Evolutionary conservation across 2,888 invertebrate species (phyloP).

Genomic region (Metallyticus violacea): DNA sequence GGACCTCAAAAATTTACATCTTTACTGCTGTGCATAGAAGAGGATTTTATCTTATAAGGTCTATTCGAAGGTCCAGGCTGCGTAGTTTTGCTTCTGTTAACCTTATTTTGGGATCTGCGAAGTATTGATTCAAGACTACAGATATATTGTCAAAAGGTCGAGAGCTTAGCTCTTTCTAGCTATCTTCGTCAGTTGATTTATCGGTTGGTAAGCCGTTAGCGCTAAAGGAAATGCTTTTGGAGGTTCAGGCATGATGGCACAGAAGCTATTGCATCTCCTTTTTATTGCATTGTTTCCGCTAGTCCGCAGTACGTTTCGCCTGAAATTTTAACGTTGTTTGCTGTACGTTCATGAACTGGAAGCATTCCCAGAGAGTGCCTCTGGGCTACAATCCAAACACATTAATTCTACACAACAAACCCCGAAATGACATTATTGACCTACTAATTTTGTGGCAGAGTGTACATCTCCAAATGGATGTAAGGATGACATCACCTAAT

Average conservation of each 20-base stretch:
- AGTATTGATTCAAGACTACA: no score
- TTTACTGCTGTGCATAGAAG: no score
- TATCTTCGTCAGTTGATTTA: not conserved
- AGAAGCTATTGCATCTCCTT: not conserved
- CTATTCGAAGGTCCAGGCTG: no score
- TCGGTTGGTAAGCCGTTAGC: not conserved
- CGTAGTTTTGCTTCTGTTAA: no score
- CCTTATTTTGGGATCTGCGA: no score
- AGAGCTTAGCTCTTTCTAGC: not conserved
- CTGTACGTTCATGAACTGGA: not conserved
- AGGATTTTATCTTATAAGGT: no score
- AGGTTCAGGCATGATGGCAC: no score
- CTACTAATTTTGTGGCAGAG: not conserved
- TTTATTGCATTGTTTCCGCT: not conserved
- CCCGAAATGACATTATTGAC: not conserved
- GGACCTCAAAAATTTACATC: no score
- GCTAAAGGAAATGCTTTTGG: not conserved
- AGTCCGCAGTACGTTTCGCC: not conserved
- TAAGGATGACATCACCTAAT: not conserved
- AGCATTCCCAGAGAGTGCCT: not conserved
- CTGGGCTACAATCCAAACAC: not conserved
- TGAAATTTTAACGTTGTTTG: not conserved
- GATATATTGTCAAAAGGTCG: no score
- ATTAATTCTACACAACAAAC: not conserved
- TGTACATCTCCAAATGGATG: not conserved